Conservation (phyloP, 2,113 vertebrate species). For the Spizaetus ornatus region DNA sequence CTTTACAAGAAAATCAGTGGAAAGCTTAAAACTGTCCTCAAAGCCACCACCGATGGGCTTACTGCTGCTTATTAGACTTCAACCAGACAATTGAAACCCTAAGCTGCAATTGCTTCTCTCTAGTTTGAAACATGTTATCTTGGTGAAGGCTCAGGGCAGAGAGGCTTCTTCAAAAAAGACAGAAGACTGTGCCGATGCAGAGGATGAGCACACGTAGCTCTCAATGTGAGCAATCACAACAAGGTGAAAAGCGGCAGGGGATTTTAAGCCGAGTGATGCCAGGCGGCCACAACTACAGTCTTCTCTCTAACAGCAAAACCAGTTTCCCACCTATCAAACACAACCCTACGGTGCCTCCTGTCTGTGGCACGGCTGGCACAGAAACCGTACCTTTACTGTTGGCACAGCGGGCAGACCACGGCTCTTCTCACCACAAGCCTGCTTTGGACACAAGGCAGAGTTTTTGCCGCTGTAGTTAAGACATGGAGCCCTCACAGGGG, state of each 20-base stretch:
- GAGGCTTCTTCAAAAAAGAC: not conserved
- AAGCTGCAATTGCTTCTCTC: not conserved
- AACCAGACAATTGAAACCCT: not conserved
- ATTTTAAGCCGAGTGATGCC: not conserved
- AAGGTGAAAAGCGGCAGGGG: not conserved
- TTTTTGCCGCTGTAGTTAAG: not conserved
- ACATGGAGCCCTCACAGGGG: not conserved
- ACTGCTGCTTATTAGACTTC: not conserved
- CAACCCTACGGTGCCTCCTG: not conserved
- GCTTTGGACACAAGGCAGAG: not conserved
- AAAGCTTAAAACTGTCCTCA: not conserved
- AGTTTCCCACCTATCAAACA: not conserved
- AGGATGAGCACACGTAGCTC: not conserved
- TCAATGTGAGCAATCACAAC: not conserved
- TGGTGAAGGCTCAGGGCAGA: not conserved
- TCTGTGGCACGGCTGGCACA: not conserved
- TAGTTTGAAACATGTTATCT: not conserved
- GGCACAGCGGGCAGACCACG: rapidly evolving
- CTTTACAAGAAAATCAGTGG: not conserved
- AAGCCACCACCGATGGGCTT: not conserved
- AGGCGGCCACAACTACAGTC: not conserved
- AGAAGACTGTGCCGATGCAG: not conserved
- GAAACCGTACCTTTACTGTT: not conserved
- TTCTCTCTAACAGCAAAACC: not conserved
- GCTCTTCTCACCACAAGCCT: not conserved